phyloP scores from a whole-genome alignment of 1,140 invertebrate genomes.

The Drosophila mayri region DNA sequence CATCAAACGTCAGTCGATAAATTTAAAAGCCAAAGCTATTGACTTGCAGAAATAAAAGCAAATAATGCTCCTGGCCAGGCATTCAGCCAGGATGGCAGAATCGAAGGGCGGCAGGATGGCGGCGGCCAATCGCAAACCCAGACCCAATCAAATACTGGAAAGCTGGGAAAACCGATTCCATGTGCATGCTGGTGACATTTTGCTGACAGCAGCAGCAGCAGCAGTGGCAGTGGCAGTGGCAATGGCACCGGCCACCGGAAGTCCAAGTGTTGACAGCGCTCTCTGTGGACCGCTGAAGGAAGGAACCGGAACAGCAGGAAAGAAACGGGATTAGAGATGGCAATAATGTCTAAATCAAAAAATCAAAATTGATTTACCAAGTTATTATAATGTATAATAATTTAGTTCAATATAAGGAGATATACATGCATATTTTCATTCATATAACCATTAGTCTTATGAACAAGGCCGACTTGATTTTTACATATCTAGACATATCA shows the following conservation, averaged over 20 bases:
- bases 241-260: conserved; percentile 50
- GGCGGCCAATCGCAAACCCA: conserved; percentile 42
- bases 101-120: conserved; percentile 25
- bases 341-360: not conserved
- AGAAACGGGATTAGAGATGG: conserved; percentile 11
- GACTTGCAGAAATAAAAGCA: conserved; percentile 81
- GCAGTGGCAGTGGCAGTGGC: conserved; percentile 10
- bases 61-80: conserved; percentile 65
- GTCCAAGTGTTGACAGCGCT: conserved; percentile 79
- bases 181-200: conserved; percentile 79
- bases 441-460: too few species aligned
- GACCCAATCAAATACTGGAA: conserved; percentile 50
- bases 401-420: not conserved
- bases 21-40: conserved; percentile 83
- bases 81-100: conserved; percentile 27
- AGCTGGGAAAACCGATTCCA: conserved; percentile 55
- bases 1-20: conserved; percentile 83
- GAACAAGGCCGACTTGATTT: not conserved
- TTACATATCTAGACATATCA: not conserved
- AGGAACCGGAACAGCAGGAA: conserved; percentile 23
- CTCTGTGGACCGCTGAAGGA: conserved; percentile 59
- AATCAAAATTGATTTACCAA: not conserved
- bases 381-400: not conserved
- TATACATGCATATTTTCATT: too few species aligned
- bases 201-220: conserved; percentile 70